These are phyloP conservation scores for Acanthurus lineatus DNA, from an alignment of 2,797 vertebrate species.

Conservation along the genomic window DNA sequence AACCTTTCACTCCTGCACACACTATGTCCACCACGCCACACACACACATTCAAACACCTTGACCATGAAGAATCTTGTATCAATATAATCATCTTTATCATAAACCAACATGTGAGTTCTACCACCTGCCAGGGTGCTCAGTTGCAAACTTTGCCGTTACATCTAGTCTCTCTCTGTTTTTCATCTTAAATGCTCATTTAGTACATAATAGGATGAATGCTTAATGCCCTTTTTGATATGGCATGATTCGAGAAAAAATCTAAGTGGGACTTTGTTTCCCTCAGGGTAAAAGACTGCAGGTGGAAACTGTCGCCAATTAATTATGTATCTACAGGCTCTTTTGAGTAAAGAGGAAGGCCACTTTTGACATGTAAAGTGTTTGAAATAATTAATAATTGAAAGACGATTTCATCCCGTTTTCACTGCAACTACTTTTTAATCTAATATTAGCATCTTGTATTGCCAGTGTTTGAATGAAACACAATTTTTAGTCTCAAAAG, in stretches of 20 bases:
- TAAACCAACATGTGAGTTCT: background rate
- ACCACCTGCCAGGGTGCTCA: background rate
- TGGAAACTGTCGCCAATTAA: background rate
- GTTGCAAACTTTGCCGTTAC: conserved; percentile 25
- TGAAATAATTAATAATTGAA: background rate
- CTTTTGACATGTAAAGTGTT: background rate
- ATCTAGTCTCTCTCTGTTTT: background rate
- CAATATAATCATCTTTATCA: conserved; percentile 12
- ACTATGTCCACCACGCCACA: conserved; percentile 39
- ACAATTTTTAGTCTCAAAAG: no score
- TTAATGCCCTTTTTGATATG: background rate
- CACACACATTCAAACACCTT: conserved; percentile 24
- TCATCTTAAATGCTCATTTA: background rate
- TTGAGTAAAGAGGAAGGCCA: background rate
- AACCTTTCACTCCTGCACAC: conserved; percentile 71
- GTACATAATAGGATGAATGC: background rate
- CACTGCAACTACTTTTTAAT: no score
- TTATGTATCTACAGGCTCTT: background rate
- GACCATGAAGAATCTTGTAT: conserved; percentile 14
- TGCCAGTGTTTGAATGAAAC: no score
- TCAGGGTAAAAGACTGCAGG: background rate
- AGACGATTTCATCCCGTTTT: no score
- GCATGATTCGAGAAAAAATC: background rate
- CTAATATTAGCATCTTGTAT: no score
- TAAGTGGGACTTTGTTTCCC: no score